A percentile compares a stretch with the other conserved stretches of the same genome.
phyloP scores from a whole-genome alignment of 2,113 vertebrate species.

The Cyprinodon tularosa region DNA sequence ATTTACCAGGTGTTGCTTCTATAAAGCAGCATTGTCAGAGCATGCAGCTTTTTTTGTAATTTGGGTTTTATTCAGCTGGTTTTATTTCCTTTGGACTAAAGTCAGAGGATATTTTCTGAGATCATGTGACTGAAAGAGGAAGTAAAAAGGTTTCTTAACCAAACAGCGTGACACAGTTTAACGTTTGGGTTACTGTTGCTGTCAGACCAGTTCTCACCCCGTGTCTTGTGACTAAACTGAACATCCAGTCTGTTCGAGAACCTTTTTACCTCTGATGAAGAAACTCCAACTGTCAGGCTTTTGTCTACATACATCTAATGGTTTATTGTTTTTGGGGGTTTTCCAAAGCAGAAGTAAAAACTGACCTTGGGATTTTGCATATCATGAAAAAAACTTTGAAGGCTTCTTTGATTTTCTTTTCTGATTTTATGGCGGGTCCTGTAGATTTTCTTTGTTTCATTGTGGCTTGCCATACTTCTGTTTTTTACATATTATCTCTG shows the following conservation, averaged over 20 bases:
- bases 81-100: not conserved
- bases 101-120: no score
- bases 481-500: no score
- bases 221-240: constrained; percentile 3
- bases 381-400: no score
- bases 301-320: not conserved
- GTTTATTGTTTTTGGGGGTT: not conserved
- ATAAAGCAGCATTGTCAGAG: no score
- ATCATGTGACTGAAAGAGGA: constrained; percentile 45
- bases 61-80: not conserved
- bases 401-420: no score
- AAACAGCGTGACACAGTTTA: not conserved
- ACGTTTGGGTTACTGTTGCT: not conserved
- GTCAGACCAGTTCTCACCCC: constrained; percentile 4
- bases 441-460: no score
- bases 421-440: no score
- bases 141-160: constrained; percentile 4
- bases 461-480: no score
- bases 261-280: not conserved
- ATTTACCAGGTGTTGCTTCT: no score
- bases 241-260: not conserved
- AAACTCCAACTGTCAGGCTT: not conserved
- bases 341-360: not conserved
- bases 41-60: no score
- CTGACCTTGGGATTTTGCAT: no score